Evolutionary conservation across 2,113 vertebrate genomes (phyloP), one percentile per base, ranked within the genome.

Genomic region (Neolamprologus toae): DNA sequence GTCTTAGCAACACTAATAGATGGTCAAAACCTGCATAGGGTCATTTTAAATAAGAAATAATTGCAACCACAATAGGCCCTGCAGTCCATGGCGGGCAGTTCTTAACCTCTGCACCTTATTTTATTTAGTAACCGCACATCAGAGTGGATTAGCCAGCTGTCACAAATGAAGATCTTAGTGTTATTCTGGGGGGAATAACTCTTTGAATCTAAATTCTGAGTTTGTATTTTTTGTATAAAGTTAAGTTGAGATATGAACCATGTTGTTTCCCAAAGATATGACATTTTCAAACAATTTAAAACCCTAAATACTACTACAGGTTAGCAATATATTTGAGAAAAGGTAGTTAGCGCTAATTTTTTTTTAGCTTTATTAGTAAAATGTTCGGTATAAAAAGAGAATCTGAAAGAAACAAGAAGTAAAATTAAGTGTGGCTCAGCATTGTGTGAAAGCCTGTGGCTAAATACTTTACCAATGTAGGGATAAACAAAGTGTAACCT

Each of bases 261-360:
- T 0, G 2, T 16, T 9, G 66, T 23, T 42, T 42, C 37, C 37
- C 37, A 2, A 17, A 26, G 47, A 45, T 10, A 4, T 26, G 68
- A 7, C 21, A 26, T 26, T 73, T 37, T 45, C 21, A 73, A 23
- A 71, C 0, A 45, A 45, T 26, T 26, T 73, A 17, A 73, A 73
- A 16, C 13, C 21, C 8, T 45, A 0, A 45, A 73, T 45, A 26
- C 1, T 42, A 16, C 35, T 6, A 14, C 68, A 45, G 19, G 19
- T 37, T 12, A 66, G 61, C 61, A 71, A 71, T 8, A 5, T 68
- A 21, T 14, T 40, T 8, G 19, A 40, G 6, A 21, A 37, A 66
- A n/a, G 10, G 17, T n/a, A 37, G 10, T 35, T 66, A 0, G 31
- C 1, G 10, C 31, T 12, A n/a, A 66, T 0, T 40, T 40, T 40